phyloP scores from a whole-genome alignment of 1,140 invertebrate genomes.

The Steinernema khuongi region DNA sequence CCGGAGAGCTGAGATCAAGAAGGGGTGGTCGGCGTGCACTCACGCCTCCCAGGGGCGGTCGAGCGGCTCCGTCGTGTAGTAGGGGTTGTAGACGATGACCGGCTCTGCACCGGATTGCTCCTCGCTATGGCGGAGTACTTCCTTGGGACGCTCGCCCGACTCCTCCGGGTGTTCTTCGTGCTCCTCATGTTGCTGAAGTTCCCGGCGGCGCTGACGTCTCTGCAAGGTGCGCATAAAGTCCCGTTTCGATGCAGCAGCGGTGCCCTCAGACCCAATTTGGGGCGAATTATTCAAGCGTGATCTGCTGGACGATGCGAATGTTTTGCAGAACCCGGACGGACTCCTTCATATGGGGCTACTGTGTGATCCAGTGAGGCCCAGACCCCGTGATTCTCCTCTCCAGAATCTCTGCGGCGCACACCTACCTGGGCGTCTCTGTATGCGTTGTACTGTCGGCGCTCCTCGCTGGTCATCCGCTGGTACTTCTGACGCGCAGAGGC shows the following conservation, averaged over 20 bases:
- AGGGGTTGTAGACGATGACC: background rate
- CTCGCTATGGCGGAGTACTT: background rate
- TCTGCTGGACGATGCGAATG: too few relatives aligned
- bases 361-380: too few relatives aligned
- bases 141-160: background rate
- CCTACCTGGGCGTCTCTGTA: constrained; percentile 22
- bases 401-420: too few relatives aligned
- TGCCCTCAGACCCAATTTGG: too few relatives aligned
- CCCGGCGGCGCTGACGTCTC: constrained; percentile 1
- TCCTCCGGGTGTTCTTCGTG: background rate
- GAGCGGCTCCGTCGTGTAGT: background rate
- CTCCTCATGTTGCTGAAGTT: too few relatives aligned
- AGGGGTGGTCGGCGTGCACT: background rate
- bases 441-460: constrained; percentile 27
- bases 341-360: too few relatives aligned
- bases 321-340: too few relatives aligned
- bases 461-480: constrained; percentile 20
- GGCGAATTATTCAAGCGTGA: too few relatives aligned
- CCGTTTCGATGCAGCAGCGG: too few relatives aligned
- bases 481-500: constrained; percentile 9
- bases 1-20: background rate
- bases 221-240: background rate
- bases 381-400: too few relatives aligned
- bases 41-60: background rate
- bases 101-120: background rate